Base-by-base conservation (phyloP, 2,797 vertebrate species). In the Lophotriccus pileatus region DNA sequence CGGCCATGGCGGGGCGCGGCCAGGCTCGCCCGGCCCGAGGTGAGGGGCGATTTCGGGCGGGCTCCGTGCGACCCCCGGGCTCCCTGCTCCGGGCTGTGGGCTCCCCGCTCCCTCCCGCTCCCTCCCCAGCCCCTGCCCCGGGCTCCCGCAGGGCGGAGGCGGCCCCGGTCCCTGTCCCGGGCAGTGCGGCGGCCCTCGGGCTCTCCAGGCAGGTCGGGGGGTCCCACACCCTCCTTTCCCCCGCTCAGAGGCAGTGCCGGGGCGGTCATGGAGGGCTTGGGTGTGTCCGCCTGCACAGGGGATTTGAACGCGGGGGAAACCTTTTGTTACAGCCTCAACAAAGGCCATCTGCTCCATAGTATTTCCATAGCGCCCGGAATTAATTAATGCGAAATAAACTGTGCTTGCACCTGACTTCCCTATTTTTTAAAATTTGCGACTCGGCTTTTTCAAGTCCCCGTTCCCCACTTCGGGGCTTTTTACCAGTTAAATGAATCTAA, bases 281-380 rank as follows among this genome's bases (percentile, higher is more conserved):
- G 27, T 14, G 5, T 14, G 28, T 2, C 11, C 23, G 1, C 14
- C 15, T 3, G 53, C 20, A 3, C 36, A 0, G 21, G 0, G 4
- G 17, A 17, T 44, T 49, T 7, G 23, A 24, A 4, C 23, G 7
- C 11, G 2, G 3, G 8, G 3, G 7, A 15, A 15, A 13, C 15
- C 19, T n/a, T 58, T 14, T 21, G 27, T 44, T 39, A 4, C 20
- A 27, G 52, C 32, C 8, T 1, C 8, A 9, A 6, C 8, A 19
- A 24, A 81, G 22, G 8, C 30, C 6, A 9, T 20, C 34, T 27
- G 56, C 37, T 46, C 55, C 28, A n/a, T 7, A 0, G 30, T 18
- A 37, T 91, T 89, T 39, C 46, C 30, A 34, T 10, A 49, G 37
- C 12, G 3, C 18, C 10, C 5, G 32, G 12, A 47, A 34, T 60